Evolutionary conservation across 2,113 vertebrate genomes (phyloP).

Genomic region (Carettochelys insculpta): DNA sequence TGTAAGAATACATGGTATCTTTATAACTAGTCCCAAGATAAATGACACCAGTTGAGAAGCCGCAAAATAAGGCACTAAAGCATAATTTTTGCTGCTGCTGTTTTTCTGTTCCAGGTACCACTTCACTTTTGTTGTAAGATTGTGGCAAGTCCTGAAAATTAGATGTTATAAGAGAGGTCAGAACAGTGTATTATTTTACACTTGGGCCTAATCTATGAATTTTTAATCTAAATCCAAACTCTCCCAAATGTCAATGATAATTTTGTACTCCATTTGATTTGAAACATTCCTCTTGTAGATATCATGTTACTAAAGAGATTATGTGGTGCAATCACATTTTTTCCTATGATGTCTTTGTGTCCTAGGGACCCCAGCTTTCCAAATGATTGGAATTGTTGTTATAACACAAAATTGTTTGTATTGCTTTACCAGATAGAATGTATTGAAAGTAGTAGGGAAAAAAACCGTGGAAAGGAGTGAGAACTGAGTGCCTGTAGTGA

Average conservation of each 20-base stretch:
- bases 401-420: accelerated
- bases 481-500: background rate
- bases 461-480: background rate
- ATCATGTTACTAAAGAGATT: accelerated
- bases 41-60: background rate
- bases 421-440: background rate
- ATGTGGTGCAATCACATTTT: background rate
- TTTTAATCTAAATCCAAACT: background rate
- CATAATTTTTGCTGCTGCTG: background rate
- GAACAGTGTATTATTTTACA: background rate
- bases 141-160: background rate
- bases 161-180: background rate
- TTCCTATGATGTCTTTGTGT: background rate
- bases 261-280: background rate
- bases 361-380: background rate
- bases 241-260: background rate
- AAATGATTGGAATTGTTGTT: background rate
- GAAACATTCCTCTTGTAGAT: background rate
- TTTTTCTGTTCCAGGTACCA: background rate
- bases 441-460: background rate
- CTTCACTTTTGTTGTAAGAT: background rate
- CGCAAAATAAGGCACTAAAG: background rate
- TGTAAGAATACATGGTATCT: background rate
- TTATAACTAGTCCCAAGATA: background rate
- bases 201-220: background rate